Evolutionary conservation across 2,888 invertebrate genomes (phyloP), one percentile per base, ranked within the genome.

Genomic region (Creontiades dilutus): DNA sequence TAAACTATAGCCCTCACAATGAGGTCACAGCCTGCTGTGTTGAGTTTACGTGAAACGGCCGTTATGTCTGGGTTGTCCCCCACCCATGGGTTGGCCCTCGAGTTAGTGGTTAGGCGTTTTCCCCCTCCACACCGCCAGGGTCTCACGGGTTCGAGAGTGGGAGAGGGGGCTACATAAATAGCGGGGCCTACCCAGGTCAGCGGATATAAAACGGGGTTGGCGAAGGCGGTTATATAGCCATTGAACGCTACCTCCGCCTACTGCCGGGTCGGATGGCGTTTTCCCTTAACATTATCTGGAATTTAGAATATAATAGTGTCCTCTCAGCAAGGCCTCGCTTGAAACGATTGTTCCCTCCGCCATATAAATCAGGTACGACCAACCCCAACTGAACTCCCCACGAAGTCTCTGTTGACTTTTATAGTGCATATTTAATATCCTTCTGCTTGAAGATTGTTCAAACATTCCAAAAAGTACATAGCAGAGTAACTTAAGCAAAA

Each of bases 1-100:
- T 48, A 55, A 55, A 82, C 82, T 82, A 19, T 82, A 82, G 37
- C 82, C 82, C 47, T 23, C 48, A 82, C 82, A 82, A 82, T 52
- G 82, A 55, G 82, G 82, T 82, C 82, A 55, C 52, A 82, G 52
- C 46, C 78, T 46, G 82, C 82, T 82, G 52, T 82, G 82, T 82
- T 48, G 82, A 82, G 82, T 82, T 82, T 82, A 82, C 82, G 82
- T 23, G 82, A 55, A 82, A 47, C 52, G 82, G 52, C 82, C 82
- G 48, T 82, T 82, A 82, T 82, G 82, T 82, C 82, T 82, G 55
- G 82, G 52, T 27, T 23, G 11, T 12, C 52, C 82, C 52, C 55
- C 46, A 23, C 23, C 81, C 81, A 14, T 19, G 37, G 46, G 23
- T 13, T 11, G 37, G 37, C 80, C 76, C 78, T 46, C 46, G 78